Conservation (phyloP, 2,113 vertebrate species). For the Nerophis ophidion region DNA sequence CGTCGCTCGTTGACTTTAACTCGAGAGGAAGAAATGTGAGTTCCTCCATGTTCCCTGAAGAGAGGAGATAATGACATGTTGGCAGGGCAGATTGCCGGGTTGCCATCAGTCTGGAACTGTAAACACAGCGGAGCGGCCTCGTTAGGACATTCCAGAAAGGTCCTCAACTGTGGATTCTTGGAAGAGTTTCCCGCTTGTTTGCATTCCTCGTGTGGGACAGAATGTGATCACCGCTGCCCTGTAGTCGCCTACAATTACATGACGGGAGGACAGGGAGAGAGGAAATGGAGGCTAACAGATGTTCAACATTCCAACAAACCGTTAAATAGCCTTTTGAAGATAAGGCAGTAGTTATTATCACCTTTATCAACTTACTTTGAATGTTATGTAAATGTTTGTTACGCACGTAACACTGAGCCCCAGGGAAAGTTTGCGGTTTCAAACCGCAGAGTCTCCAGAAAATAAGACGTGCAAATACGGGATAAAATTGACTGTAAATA, state of each 20-base stretch:
- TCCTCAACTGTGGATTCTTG: constrained; percentile 67
- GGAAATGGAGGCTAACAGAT: constrained; percentile 33
- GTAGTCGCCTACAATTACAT: constrained; percentile 33
- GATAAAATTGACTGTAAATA: too few species aligned
- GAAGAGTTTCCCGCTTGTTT: constrained; percentile 56
- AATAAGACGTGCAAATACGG: too few species aligned
- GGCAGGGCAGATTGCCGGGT: constrained; percentile 64
- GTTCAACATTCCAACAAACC: constrained; percentile 31
- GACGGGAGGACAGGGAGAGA: constrained; percentile 4
- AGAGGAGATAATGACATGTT: constrained; percentile 65
- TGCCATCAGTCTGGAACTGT: constrained; percentile 62
- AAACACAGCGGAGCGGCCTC: constrained; percentile 59
- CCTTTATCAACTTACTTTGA: too few species aligned
- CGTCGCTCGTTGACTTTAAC: constrained; percentile 15
- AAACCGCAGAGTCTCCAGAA: too few species aligned
- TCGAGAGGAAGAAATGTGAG: constrained; percentile 33
- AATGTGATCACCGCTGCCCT: constrained; percentile 50
- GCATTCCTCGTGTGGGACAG: constrained; percentile 59
- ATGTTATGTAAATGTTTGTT: too few species aligned
- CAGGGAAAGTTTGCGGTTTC: too few species aligned
- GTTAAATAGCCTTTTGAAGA: constrained; percentile 18
- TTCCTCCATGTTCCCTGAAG: constrained; percentile 38
- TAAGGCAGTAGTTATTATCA: background rate
- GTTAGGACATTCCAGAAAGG: constrained; percentile 70
- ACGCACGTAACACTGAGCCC: too few species aligned